Evolutionary conservation across 2,888 invertebrate genomes (phyloP), one percentile per base, ranked within the genome.

Genomic region (Scaptodrosophila latifasciaeformis): DNA sequence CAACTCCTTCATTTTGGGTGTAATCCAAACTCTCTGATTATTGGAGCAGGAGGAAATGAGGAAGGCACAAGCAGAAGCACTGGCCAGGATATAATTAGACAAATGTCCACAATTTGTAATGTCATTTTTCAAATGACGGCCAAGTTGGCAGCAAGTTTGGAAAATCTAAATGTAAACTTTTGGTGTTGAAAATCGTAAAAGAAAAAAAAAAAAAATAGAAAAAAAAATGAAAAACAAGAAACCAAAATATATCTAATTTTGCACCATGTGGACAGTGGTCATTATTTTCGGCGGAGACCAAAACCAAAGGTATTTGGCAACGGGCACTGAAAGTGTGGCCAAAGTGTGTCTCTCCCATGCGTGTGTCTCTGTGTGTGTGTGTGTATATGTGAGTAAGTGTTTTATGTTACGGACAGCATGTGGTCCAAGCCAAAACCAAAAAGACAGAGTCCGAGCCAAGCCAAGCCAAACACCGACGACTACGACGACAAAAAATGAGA

Each of bases 51-150:
- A n/a, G n/a, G n/a, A n/a, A n/a, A n/a, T n/a, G n/a, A n/a, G n/a
- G n/a, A n/a, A n/a, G n/a, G n/a, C n/a, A n/a, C n/a, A n/a, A n/a
- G n/a, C n/a, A n/a, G n/a, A n/a, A n/a, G n/a, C n/a, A n/a, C n/a
- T n/a, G n/a, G n/a, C n/a, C n/a, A n/a, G 80, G 81, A 75, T 78
- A 81, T 82, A 83, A 84, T 84, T 84, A 85, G 86, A 85, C 82
- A 85, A 85, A 85, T 85, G 79, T 74, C 63, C 65, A 68, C 79
- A 83, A 85, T 85, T 85, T 85, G 85, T 85, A 85, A 84, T 82
- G 82, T 74, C 77, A 85, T 85, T 85, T 85, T 82, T 85, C 84
- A 83, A 80, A 72, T 70, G 53, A 51, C 65, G 66, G 59, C 59
- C 66, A 66, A 74, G 44, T 80, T 75, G 67, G 59, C 13, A 40